Percentiles rank a stretch among this genome's conserved stretches.
These are phyloP conservation scores for Rattus rattus DNA, from an alignment of 2,113 vertebrate species.

Conservation along the genomic window DNA sequence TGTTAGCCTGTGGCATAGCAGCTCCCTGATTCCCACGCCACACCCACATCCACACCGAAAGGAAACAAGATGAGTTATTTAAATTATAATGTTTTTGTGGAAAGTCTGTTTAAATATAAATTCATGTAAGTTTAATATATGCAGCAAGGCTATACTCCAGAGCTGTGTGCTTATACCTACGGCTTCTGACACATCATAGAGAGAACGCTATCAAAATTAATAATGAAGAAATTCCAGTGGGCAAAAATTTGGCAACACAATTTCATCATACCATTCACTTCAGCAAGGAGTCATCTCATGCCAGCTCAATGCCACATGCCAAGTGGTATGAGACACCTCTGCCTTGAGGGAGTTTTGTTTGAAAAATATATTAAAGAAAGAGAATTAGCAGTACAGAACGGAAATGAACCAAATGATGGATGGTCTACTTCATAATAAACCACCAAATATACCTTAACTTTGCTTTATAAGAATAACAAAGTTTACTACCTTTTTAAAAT, in stretches of 20 bases:
- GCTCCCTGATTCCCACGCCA: not conserved
- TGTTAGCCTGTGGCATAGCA: not conserved
- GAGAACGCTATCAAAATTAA: not conserved
- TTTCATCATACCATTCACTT: not conserved
- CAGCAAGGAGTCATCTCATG: not conserved
- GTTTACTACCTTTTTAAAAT: not conserved
- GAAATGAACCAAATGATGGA: not conserved
- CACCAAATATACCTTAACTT: not conserved
- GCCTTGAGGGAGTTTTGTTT: not conserved
- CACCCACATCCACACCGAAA: fast-evolving
- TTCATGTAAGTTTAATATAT: not conserved
- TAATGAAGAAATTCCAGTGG: not conserved
- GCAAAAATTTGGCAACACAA: not conserved
- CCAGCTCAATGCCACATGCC: not conserved
- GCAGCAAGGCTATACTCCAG: not conserved
- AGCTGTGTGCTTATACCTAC: not conserved
- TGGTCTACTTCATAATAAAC: not conserved
- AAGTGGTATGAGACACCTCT: not conserved
- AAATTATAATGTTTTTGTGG: not conserved
- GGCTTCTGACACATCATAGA: not conserved
- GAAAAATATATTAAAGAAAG: not conserved
- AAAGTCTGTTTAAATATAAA: not conserved
- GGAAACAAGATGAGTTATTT: not conserved
- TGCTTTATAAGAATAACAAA: not conserved
- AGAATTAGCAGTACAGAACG: too few relatives aligned